Evolutionary conservation across 2,797 vertebrate genomes (phyloP).

Genomic region (Tiaroga cobitis): DNA sequence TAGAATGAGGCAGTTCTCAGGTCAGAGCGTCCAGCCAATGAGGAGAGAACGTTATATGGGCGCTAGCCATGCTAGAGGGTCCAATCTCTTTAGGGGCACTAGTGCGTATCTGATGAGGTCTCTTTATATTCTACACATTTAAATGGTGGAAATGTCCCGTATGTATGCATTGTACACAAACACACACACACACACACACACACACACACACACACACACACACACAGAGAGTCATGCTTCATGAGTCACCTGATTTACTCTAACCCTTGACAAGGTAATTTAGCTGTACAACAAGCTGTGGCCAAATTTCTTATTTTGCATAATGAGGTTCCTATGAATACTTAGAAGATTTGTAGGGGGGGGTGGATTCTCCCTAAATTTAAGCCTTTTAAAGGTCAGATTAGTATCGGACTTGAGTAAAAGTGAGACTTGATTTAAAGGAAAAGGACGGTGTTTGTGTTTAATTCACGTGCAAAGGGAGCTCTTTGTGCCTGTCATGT

Average conservation of each 20-base stretch:
- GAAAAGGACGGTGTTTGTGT: constrained; percentile 2
- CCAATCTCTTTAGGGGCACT: constrained; percentile 71
- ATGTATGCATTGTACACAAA: neutral
- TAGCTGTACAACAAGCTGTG: constrained; percentile 55
- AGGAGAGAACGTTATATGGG: constrained; percentile 76
- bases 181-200: too few species aligned
- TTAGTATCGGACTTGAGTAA: constrained; percentile 29
- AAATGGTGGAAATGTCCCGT: constrained; percentile 74
- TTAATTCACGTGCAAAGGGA: constrained; percentile 41
- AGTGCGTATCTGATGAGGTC: constrained; percentile 82
- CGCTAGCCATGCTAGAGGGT: constrained; percentile 43
- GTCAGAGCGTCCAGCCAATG: constrained; percentile 48
- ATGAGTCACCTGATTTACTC: constrained; percentile 60
- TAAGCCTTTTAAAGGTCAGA: constrained; percentile 40
- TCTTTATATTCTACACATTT: constrained; percentile 84
- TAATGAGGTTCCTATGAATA: constrained; percentile 50
- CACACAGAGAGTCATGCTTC: constrained; percentile 44
- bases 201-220: too few species aligned
- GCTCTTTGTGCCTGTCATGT: constrained; percentile 48
- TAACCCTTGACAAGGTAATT: constrained; percentile 62
- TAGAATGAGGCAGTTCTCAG: constrained; percentile 50
- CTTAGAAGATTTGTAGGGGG: neutral
- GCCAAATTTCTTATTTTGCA: constrained; percentile 57
- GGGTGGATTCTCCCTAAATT: neutral
- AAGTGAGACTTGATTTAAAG: constrained; percentile 9